Percentiles rank a stretch among this genome's conserved stretches.
Evolutionary conservation across 2,113 vertebrate species (phyloP).

Genomic region (Merops nubicus): DNA sequence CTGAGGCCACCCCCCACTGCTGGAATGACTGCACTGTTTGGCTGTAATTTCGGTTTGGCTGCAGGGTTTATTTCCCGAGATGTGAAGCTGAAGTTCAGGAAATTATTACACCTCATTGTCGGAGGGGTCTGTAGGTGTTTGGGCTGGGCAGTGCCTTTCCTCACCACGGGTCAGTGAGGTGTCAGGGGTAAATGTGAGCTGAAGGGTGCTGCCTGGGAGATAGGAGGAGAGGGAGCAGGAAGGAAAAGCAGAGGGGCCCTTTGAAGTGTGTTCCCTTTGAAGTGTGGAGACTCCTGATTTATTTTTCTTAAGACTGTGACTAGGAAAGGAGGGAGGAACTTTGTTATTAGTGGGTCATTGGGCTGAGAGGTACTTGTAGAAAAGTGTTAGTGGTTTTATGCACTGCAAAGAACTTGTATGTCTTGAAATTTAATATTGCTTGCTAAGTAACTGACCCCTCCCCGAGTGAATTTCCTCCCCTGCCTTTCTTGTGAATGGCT

Average conservation of each 20-base stretch:
- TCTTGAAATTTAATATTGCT: background rate
- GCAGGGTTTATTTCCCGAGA: background rate
- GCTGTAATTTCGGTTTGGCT: background rate
- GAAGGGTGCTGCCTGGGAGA: constrained; percentile 25
- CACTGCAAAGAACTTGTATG: background rate
- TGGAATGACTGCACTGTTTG: background rate
- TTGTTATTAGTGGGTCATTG: background rate
- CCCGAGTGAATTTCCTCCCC: background rate
- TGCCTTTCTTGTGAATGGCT: background rate
- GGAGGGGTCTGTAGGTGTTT: background rate
- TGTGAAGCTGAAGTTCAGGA: constrained; percentile 2
- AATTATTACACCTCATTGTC: background rate
- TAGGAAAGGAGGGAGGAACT: background rate
- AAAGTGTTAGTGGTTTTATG: background rate
- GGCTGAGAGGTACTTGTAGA: background rate
- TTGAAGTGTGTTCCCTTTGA: constrained; percentile 57
- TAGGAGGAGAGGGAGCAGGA: constrained; percentile 12
- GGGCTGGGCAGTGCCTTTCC: background rate
- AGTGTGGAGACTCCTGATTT: constrained; percentile 20
- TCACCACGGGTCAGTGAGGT: background rate
- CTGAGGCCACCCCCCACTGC: background rate
- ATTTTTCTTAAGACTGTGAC: constrained; percentile 28
- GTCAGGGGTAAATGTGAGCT: constrained; percentile 17
- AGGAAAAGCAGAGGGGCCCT: background rate
- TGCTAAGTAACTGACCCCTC: background rate